Conservation (phyloP, 2,888 invertebrate species). For the Plagiodera versicolora region DNA sequence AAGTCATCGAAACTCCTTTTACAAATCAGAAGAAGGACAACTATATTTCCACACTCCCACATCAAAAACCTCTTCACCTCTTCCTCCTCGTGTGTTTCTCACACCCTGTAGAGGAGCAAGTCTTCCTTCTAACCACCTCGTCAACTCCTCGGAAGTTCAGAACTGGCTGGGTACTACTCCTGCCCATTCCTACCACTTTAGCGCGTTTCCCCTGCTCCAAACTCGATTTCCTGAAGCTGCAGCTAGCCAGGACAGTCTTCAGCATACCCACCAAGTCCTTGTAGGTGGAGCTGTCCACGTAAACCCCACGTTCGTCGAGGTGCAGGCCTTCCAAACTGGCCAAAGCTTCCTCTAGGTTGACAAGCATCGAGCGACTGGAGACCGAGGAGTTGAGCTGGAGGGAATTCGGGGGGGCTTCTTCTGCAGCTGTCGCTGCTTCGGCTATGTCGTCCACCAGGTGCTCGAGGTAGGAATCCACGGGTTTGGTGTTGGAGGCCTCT, state of each 20-base stretch:
- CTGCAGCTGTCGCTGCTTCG: neutral
- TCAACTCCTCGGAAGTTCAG: constrained; percentile 14
- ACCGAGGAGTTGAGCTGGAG: constrained; percentile 7
- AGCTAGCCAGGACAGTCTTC: constrained; percentile 7
- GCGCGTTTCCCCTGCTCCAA: neutral
- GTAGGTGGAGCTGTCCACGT: constrained; percentile 9
- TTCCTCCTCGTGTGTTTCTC: constrained; percentile 1
- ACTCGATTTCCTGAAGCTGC: neutral
- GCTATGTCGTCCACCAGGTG: neutral
- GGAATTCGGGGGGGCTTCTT: neutral
- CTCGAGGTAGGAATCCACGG: neutral
- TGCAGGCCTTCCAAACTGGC: constrained; percentile 10
- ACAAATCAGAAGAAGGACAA: too few species aligned
- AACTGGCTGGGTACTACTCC: constrained; percentile 11
- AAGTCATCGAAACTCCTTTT: too few species aligned
- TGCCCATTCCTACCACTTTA: constrained; percentile 1
- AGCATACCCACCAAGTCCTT: constrained; percentile 9
- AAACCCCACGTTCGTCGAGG: constrained; percentile 12
- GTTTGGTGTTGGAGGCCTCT: too few species aligned
- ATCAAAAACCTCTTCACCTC: neutral
- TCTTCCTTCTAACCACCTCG: neutral
- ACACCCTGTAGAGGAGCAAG: constrained; percentile 12
- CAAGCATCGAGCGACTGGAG: neutral
- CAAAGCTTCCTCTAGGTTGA: constrained; percentile 14
- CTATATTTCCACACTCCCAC: neutral